phyloP scores from a whole-genome alignment of 2,797 vertebrate species.

The Hirundo rustica region DNA sequence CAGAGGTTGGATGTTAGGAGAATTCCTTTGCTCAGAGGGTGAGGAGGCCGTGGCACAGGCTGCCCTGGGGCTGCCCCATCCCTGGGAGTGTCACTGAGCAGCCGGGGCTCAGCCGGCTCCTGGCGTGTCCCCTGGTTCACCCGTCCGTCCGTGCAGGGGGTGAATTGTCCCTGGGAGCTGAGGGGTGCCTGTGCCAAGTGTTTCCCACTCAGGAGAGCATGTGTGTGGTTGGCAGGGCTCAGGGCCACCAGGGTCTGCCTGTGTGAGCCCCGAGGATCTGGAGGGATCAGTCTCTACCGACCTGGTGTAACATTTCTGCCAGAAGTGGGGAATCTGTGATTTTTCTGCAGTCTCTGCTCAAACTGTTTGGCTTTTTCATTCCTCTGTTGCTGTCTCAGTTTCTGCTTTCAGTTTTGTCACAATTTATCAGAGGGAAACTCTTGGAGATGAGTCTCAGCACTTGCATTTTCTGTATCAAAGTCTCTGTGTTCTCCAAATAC shows the following conservation, averaged over 20 bases:
- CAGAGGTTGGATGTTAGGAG: neutral
- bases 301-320: neutral
- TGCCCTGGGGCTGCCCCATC: neutral
- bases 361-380: neutral
- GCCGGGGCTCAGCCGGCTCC: neutral
- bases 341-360: neutral
- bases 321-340: neutral
- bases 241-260: neutral
- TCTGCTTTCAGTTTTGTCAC: neutral
- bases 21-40: neutral
- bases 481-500: neutral
- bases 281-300: neutral
- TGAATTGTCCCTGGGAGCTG: neutral
- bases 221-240: accelerated
- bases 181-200: neutral
- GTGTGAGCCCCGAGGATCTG: accelerated
- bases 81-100: neutral
- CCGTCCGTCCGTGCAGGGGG: neutral
- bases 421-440: neutral
- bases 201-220: neutral
- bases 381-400: neutral
- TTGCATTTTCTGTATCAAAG: neutral
- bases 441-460: neutral
- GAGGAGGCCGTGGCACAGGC: neutral
- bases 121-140: neutral